These are phyloP conservation scores for Gracilinanus agilis DNA, from an alignment of 2,113 vertebrate genomes.

Conservation along the genomic window DNA sequence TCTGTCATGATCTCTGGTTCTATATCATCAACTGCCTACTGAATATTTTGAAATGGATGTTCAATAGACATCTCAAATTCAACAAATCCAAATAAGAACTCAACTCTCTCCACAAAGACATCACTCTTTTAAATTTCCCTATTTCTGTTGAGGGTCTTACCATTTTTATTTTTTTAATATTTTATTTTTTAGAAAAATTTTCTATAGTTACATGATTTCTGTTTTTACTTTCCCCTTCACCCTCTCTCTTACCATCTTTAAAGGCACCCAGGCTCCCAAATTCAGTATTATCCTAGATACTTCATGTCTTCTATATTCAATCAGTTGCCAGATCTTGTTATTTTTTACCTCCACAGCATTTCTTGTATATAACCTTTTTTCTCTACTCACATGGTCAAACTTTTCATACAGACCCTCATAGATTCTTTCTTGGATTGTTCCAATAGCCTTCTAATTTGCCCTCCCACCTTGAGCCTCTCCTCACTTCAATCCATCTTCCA, in stretches of 20 bases:
- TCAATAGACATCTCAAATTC: neutral
- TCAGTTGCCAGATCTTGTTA: neutral
- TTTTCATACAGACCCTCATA: neutral
- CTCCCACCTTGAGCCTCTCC: neutral
- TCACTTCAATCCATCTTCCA: neutral
- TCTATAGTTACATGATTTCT: no score
- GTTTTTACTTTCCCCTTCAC: no score
- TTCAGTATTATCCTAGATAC: neutral
- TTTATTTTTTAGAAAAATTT: no score
- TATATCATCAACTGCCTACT: neutral
- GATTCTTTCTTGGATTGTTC: neutral
- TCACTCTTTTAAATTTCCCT: neutral
- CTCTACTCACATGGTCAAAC: neutral
- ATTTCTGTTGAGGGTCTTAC: neutral
- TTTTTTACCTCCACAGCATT: neutral
- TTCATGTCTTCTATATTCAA: neutral
- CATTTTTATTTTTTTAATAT: no score
- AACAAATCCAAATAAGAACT: neutral
- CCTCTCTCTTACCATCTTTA: no score
- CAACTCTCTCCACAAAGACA: neutral
- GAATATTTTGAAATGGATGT: neutral
- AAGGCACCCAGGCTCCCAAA: neutral
- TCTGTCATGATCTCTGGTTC: neutral
- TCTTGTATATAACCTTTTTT: neutral
- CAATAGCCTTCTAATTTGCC: neutral